phyloP scores from a whole-genome alignment of 2,888 invertebrate genomes.

The Diarsia dahlii region DNA sequence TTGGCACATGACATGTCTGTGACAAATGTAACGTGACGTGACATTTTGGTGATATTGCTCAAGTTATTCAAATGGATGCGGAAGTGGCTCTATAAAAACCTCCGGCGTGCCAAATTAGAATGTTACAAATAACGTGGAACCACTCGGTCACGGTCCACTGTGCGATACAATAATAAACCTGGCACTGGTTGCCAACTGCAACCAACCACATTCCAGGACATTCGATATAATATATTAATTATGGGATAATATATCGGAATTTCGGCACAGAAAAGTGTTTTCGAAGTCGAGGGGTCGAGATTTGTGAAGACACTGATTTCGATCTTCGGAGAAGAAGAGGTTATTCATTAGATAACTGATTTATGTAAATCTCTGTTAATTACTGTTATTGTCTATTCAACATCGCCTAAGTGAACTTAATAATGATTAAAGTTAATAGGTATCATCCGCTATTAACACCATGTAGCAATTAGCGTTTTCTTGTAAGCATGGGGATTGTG shows the following conservation, averaged over 20 bases:
- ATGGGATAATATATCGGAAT: neutral
- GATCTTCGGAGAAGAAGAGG: neutral
- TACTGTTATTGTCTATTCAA: neutral
- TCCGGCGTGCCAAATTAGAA: conserved; percentile 60
- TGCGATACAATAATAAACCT: conserved; percentile 49
- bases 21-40: conserved; percentile 42
- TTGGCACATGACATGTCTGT: conserved; percentile 23
- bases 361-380: neutral
- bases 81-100: conserved; percentile 58
- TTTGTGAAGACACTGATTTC: neutral
- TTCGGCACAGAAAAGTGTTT: neutral
- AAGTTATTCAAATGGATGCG: conserved; percentile 56
- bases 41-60: conserved; percentile 49
- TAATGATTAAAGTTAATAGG: conserved; percentile 2
- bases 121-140: conserved; percentile 52
- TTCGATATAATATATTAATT: neutral
- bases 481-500: neutral
- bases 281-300: neutral
- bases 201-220: conserved; percentile 9
- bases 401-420: neutral
- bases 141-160: conserved; percentile 50
- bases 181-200: conserved; percentile 34
- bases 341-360: neutral
- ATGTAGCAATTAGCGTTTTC: neutral
- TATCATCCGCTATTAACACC: neutral